A percentile compares a stretch with the other conserved stretches of the same genome.
Evolutionary conservation across 2,113 vertebrate species (phyloP).

Genomic region (Acrocephalus arundinaceus): DNA sequence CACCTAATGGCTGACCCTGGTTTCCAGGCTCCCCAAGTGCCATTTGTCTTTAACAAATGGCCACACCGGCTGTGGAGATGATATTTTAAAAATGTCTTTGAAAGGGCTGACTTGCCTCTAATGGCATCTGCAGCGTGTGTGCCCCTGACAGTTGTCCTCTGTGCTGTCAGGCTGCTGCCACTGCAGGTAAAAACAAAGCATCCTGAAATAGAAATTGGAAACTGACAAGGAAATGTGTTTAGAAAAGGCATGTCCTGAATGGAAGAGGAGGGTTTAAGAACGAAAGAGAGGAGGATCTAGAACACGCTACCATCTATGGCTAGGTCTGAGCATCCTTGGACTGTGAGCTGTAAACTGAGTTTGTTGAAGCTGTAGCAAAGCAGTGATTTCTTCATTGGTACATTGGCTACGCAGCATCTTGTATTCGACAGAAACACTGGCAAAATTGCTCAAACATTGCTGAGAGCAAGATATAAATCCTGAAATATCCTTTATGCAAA

Average conservation of each 20-base stretch:
- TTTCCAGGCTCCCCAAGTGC: conserved; percentile 27
- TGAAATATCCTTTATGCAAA: not conserved
- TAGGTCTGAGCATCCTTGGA: not conserved
- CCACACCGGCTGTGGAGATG: conserved; percentile 11
- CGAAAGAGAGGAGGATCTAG: not conserved
- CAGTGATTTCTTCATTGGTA: not conserved
- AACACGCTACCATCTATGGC: not conserved
- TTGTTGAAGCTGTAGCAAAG: not conserved
- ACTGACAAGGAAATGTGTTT: not conserved
- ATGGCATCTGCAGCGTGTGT: conserved; percentile 29
- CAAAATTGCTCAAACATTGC: not conserved
- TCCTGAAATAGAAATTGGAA: not conserved
- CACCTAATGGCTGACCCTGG: conserved; percentile 34
- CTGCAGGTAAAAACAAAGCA: conserved; percentile 1
- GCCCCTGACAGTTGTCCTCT: conserved; percentile 34
- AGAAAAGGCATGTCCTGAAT: not conserved
- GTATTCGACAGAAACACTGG: not conserved
- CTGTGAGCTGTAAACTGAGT: not conserved
- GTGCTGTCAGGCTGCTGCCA: not conserved
- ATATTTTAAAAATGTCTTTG: conserved; percentile 59
- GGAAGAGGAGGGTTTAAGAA: not conserved
- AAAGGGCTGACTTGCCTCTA: conserved; percentile 18
- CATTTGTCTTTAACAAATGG: conserved; percentile 69
- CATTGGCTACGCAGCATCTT: not conserved
- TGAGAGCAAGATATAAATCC: not conserved